Evolutionary conservation across 2,888 invertebrate species (phyloP), one percentile per base, ranked within the genome.

Genomic region (Flexamia atlantica): DNA sequence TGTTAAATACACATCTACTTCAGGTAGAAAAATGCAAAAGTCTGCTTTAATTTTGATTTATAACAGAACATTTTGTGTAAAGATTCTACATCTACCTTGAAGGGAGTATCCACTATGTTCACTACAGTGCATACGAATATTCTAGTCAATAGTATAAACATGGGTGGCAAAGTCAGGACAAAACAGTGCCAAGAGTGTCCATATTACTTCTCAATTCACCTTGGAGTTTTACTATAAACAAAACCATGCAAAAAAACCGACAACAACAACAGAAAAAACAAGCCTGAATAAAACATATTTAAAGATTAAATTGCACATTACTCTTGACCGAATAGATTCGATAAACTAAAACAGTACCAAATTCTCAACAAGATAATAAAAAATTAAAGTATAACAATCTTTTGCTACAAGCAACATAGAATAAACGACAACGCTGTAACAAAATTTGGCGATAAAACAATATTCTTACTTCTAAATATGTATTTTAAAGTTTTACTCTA

Each of bases 231-330:
- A 64, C 64, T 64, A 12, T 64, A 20, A 28, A 64, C 64, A 28
- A 28, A 10, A 28, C 64, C 28, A 28, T 14, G 53, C 2, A 46
- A 46, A 46, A 46, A 3, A 57, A 23, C 50, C 3, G 14, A 50
- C 17, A 50, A 64, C 30, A 57, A 57, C 57, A 64, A 30, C 53
- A 64, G 30, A 28, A 28, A 30, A 64, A 64, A 25, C 64, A 64
- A 28, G 64, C 64, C 30, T 14, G 64, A 64, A 64, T 28, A 53
- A 53, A 53, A 53, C 23, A 53, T 28, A 64, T 64, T 23, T 57
- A 64, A 25, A 64, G 64, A 28, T 64, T 28, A 64, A 64, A 76
- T 76, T 76, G 74, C 74, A 76, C 74, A 76, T 76, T 46, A 64
- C 64, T 28, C 64, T 14, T 28, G 25, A 28, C 28, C 28, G 64